Evolutionary conservation across 2,113 vertebrate species (phyloP).

Genomic region (Gadus chalcogrammus): DNA sequence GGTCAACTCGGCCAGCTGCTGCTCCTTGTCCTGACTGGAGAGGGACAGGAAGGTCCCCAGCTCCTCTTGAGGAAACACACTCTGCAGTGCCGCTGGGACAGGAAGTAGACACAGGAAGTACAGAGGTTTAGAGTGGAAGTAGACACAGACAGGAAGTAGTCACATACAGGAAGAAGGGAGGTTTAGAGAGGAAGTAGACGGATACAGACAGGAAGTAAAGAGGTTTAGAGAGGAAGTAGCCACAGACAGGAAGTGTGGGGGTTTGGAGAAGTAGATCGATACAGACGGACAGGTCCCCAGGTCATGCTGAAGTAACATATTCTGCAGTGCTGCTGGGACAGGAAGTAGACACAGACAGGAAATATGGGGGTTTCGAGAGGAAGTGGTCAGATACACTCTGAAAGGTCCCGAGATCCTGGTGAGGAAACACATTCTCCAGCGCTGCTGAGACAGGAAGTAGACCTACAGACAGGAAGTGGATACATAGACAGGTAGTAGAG

Average conservation of each 20-base stretch:
- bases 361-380: not conserved
- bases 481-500: not conserved
- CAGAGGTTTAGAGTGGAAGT: too few species aligned
- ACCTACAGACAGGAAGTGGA: not conserved
- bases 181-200: too few species aligned
- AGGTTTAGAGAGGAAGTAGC: too few species aligned
- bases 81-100: constrained; percentile 84
- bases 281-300: constrained; percentile 76
- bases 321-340: constrained; percentile 84
- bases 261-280: not conserved
- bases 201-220: too few species aligned
- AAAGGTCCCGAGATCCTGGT: too few species aligned
- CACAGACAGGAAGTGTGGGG: not conserved
- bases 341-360: not conserved
- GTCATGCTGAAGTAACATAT: constrained; percentile 82
- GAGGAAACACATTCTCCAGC: too few species aligned
- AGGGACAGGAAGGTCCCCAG: constrained; percentile 80
- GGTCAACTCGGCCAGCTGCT: constrained; percentile 79
- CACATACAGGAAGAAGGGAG: too few species aligned
- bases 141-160: too few species aligned
- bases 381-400: not conserved
- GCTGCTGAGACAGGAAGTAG: not conserved
- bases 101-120: not conserved
- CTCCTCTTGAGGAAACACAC: constrained; percentile 82
- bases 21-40: constrained; percentile 81